Evolutionary conservation across 2,113 vertebrate species (phyloP), one percentile per base, ranked within the genome.

Genomic region (Martes martes): DNA sequence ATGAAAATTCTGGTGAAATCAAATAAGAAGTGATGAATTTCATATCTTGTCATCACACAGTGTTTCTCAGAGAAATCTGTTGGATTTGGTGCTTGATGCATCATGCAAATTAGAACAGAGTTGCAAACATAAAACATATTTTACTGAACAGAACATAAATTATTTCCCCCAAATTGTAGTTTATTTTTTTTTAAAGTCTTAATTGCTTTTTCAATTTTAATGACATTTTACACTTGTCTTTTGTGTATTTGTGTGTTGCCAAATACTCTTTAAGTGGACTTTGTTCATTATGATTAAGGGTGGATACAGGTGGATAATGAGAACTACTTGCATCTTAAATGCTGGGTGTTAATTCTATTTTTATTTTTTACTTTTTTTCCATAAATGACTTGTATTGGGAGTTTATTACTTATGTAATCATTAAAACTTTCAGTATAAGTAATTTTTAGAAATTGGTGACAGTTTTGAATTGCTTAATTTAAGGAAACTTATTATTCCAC

Each of bases 181-280:
- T 92, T 69, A 50, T 36, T 42, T 42, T 42, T 42, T 42, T 78
- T 78, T 52, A 4, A 52, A 80, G 14, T 55, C 14, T 23, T 92
- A 55, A 65, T 73, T 84, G 78, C 36, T 74, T 97, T 92, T 80
- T 95, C 47, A 67, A 21, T 95, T 88, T 96, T 47, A 83, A 31
- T 31, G 33, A 69, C 73, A 93, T 39, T 57, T 79, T 87, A 7
- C 6, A 42, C 10, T 65, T 23, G 36, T 90, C 50, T 79, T 36
- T 36, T 89, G 39, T 71, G 5, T 33, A 19, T 84, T 14, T 81
- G 23, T 84, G 14, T 71, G 4, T 65, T 18, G 87, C 18, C 83
- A 36, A 55, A 85, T 85, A 84, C 7, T 84, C 11, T 76, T 69
- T n/a, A 74, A 15, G 11, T 69, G 26, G 8, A 89, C 9, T 74